These are phyloP conservation scores for Nyctalus aviator DNA, from an alignment of 2,797 vertebrate species.

Conservation along the genomic window DNA sequence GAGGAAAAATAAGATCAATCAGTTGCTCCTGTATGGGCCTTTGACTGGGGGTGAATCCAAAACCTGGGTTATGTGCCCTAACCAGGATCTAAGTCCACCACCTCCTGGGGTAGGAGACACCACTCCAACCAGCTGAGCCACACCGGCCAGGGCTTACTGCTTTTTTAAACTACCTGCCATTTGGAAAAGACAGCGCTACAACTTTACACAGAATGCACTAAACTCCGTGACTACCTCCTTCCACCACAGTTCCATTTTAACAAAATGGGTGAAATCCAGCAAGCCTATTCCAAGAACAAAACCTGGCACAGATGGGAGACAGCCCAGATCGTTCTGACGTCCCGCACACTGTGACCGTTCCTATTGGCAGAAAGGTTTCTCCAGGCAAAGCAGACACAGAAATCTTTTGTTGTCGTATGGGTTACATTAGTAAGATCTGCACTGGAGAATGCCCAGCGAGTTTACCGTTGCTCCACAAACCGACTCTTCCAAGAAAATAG, in stretches of 20 bases:
- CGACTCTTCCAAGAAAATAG: constrained; percentile 47
- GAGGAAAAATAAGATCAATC: neutral
- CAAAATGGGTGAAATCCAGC: constrained; percentile 55
- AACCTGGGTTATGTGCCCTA: neutral
- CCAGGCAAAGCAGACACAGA: neutral
- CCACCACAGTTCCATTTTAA: neutral
- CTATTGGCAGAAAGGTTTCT: constrained; percentile 37
- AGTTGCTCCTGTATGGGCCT: neutral
- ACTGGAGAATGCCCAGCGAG: neutral
- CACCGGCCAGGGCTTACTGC: neutral
- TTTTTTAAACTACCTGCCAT: constrained; percentile 48
- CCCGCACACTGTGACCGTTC: constrained; percentile 3
- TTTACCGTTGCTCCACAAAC: constrained; percentile 1
- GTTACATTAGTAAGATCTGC: constrained; percentile 32
- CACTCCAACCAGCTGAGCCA: neutral
- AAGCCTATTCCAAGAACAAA: constrained; percentile 37
- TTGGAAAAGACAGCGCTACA: constrained; percentile 57
- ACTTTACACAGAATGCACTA: constrained; percentile 2
- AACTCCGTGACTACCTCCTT: constrained; percentile 14
- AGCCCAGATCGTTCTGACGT: neutral
- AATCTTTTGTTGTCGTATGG: neutral
- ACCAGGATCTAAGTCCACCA: neutral
- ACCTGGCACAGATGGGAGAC: constrained; percentile 1
- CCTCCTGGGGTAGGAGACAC: neutral
- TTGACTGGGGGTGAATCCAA: neutral